Conservation (phyloP, 2,888 invertebrate species). For the Tanypteryx hageni region DNA sequence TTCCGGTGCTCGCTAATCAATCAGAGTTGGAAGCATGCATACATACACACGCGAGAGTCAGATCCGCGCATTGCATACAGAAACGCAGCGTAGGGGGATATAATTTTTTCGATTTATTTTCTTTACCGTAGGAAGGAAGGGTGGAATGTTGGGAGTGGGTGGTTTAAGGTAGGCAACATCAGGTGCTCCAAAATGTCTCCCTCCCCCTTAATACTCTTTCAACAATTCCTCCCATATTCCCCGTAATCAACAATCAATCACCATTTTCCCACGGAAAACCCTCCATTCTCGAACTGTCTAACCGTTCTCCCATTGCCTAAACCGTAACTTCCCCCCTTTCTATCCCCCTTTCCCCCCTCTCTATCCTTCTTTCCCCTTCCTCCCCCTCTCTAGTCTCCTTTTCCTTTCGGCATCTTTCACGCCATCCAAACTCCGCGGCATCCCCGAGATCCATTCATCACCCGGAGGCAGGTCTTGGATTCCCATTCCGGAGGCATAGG, state of each 20-base stretch:
- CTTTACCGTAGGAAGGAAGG: too few species aligned
- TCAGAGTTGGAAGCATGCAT: not conserved
- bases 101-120: slow-evolving; percentile 8
- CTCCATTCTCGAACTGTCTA: not conserved
- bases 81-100: too few species aligned
- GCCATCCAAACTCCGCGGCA: too few species aligned
- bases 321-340: too few species aligned
- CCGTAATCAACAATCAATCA: slow-evolving; percentile 26
- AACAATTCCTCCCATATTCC: too few species aligned
- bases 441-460: not conserved
- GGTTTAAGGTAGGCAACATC: not conserved
- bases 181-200: slow-evolving; percentile 18
- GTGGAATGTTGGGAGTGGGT: too few species aligned
- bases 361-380: too few species aligned
- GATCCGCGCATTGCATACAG: too few species aligned
- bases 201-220: not conserved
- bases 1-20: not conserved
- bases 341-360: too few species aligned
- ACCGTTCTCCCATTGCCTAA: not conserved
- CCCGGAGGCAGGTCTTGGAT: not conserved
- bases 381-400: too few species aligned
- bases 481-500: not conserved
- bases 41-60: not conserved
- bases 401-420: too few species aligned
- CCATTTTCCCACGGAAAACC: slow-evolving; percentile 22